Evolutionary conservation across 1,140 invertebrate genomes (phyloP).

Genomic region (Mercenaria mercenaria): DNA sequence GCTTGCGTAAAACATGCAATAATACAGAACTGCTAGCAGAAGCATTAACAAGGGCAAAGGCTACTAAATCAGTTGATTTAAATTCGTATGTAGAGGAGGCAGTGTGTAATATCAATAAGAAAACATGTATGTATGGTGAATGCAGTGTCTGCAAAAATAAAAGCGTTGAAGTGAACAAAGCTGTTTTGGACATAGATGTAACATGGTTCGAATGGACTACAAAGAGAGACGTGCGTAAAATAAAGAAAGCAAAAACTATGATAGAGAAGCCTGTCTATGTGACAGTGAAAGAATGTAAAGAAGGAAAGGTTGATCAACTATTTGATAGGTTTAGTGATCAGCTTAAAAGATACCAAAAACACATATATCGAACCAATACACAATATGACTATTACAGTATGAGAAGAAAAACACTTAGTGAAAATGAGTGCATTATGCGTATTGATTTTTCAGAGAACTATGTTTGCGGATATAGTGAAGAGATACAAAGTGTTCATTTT

Average conservation of each 20-base stretch:
- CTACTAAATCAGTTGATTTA: constrained; percentile 27
- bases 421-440: constrained; percentile 44
- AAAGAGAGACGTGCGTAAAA: constrained; percentile 30
- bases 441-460: constrained; percentile 57
- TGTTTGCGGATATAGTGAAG: constrained; percentile 7
- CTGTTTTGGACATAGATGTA: background rate
- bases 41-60: background rate
- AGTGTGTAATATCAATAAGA: constrained; percentile 29
- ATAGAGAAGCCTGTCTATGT: constrained; percentile 4
- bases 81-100: background rate
- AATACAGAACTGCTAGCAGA: constrained; percentile 60
- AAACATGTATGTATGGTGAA: constrained; percentile 63
- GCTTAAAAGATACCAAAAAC: constrained; percentile 10
- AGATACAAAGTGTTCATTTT: constrained; percentile 51
- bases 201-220: constrained; percentile 47
- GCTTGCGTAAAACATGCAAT: constrained; percentile 63
- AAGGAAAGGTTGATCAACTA: background rate
- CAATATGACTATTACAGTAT: constrained; percentile 7
- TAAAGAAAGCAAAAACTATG: constrained; percentile 41
- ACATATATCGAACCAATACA: background rate
- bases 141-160: constrained; percentile 55
- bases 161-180: constrained; percentile 1
- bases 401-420: background rate
- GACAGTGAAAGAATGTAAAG: background rate
- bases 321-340: background rate